Base-by-base conservation (phyloP, 1,140 invertebrate species). In the Drosophila malerkotliana region DNA sequence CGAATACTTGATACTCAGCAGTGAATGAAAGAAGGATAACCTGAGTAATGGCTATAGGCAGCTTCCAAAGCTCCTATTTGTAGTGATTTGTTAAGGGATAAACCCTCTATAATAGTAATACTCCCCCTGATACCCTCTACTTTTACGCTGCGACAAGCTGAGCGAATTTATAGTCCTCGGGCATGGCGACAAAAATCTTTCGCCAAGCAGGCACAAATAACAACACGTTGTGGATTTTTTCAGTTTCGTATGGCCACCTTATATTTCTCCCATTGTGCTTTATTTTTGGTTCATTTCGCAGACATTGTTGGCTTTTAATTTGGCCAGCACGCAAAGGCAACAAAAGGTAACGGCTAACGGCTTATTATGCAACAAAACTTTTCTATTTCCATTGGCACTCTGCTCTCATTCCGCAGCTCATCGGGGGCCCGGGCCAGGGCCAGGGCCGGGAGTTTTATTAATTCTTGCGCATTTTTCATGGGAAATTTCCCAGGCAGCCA, bases 241-340 rank as follows among this genome's bases (percentile, higher is more conserved):
- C 41, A 44, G 41, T 64, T 67, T 52, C n/a, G 47, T 63, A 67
- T 2, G 12, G 15, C 56, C 45, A 39, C 39, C 30, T 68, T 41
- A 18, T 18, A 12, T 44, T 54, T 18, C 21, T 63, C 9, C 2
- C 28, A 45, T 47, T 68, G 28, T 47, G 34, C 30, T 59, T 64
- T 75, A 81, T 84, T 85, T 87, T 85, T 72, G 82, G 78, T 85
- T 85, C 82, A 85, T 85, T 85, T 85, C 61, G 77, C 74, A 87
- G 78, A 87, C 82, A 87, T 87, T 85, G 81, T 85, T 85, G 82
- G 82, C 82, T 85, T 85, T 85, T 85, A 85, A 85, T 85, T 85
- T 85, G 82, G 63, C 61, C 79, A 55, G 66, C 82, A 85, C 82
- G 82, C 82, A 72, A 85, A 56, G 72, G 73, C 52, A 77, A 77